Evolutionary conservation across 2,113 vertebrate genomes (phyloP).

Genomic region (Bagarius yarrelli): DNA sequence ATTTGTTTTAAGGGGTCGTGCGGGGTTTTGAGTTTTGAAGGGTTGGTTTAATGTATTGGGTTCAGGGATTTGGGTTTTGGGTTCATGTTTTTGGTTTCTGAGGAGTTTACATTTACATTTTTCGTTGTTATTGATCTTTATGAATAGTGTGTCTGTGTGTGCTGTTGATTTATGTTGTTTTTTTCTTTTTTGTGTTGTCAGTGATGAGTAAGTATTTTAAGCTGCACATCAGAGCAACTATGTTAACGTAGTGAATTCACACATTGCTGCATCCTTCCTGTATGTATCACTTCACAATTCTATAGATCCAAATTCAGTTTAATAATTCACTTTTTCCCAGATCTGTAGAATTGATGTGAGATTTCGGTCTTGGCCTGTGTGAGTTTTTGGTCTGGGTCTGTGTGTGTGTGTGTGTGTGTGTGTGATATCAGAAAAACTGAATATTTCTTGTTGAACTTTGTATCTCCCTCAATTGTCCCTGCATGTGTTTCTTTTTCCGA

Average conservation of each 20-base stretch:
- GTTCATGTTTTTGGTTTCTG: background rate
- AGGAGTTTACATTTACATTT: background rate
- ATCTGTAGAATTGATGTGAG: conserved; percentile 55
- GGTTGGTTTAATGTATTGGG: background rate
- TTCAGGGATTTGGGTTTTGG: background rate
- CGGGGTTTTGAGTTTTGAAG: background rate
- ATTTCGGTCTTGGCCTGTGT: no score
- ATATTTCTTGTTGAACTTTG: background rate
- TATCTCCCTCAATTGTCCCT: background rate
- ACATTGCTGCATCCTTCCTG: conserved; percentile 5
- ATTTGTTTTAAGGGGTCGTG: no score
- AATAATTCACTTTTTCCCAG: conserved; percentile 5
- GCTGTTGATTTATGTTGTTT: background rate
- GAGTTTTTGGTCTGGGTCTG: conserved; percentile 13
- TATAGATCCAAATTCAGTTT: conserved; percentile 44
- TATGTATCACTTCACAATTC: conserved; percentile 30
- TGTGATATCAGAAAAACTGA: conserved; percentile 5
- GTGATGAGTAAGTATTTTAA: conserved; percentile 56
- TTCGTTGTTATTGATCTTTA: background rate
- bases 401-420: conserved; percentile 17
- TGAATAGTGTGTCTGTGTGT: no score
- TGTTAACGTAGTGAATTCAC: conserved; percentile 14
- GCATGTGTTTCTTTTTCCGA: conserved; percentile 22
- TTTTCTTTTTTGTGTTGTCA: conserved; percentile 46
- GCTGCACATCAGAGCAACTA: background rate